These are phyloP conservation scores for Catagonus wagneri DNA, from an alignment of 2,113 vertebrate genomes.

Conservation along the genomic window DNA sequence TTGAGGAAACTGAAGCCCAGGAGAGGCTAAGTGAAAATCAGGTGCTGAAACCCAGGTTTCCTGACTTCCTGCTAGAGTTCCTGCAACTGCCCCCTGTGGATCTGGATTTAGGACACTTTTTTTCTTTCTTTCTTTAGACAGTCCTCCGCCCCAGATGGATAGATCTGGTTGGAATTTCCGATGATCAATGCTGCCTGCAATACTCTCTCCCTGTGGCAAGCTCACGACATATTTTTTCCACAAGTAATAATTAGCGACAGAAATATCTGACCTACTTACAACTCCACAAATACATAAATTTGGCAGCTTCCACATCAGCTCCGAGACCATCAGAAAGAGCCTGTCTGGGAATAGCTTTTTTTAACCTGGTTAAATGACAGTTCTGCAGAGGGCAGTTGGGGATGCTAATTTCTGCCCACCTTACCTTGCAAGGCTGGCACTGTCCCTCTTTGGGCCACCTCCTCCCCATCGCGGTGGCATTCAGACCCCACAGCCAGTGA, in stretches of 20 bases:
- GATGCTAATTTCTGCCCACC: constrained; percentile 75
- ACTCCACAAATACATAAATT: constrained; percentile 88
- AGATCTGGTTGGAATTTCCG: constrained; percentile 44
- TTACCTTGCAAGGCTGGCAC: constrained; percentile 32
- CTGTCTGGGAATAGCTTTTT: constrained; percentile 85
- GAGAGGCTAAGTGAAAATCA: neutral
- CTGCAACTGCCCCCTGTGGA: accelerated
- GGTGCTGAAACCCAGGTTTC: neutral
- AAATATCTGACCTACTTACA: constrained; percentile 91
- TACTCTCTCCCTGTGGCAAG: constrained; percentile 79
- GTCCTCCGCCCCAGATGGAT: neutral
- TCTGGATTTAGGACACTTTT: neutral
- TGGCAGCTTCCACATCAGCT: constrained; percentile 82
- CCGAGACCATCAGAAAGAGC: constrained; percentile 83
- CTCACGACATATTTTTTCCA: constrained; percentile 86
- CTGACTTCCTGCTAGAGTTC: neutral
- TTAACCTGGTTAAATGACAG: constrained; percentile 80
- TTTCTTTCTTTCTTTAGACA: neutral
- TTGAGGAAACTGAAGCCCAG: neutral
- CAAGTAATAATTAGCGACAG: constrained; percentile 90
- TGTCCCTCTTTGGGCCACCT: neutral
- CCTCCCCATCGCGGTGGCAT: neutral
- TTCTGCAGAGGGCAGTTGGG: constrained; percentile 70
- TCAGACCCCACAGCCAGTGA: neutral
- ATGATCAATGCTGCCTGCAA: constrained; percentile 74